These are phyloP conservation scores for Hermaeophaga mercurialis DNA, from an alignment of 2,888 invertebrate species.

Conservation along the genomic window DNA sequence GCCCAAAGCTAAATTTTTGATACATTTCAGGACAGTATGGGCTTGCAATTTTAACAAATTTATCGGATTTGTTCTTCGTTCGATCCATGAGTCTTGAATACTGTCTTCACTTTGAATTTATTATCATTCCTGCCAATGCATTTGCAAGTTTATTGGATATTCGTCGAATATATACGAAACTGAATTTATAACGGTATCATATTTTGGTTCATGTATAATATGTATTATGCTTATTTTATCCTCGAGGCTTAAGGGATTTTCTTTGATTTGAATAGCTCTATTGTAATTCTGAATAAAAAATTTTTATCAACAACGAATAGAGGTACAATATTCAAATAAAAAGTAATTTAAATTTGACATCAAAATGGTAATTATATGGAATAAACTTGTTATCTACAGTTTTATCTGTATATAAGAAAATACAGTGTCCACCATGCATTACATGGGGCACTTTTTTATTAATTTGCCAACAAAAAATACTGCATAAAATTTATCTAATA, in stretches of 20 bases:
- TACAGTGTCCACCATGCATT: no score
- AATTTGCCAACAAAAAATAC: no score
- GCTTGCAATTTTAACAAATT: background rate
- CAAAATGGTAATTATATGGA: no score
- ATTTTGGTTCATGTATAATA: slow-evolving; percentile 16
- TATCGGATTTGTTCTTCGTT: slow-evolving; percentile 15
- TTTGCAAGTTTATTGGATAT: slow-evolving; percentile 31
- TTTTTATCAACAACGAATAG: no score
- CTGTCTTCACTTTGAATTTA: slow-evolving; percentile 22
- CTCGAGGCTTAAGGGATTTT: background rate
- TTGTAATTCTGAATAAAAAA: background rate
- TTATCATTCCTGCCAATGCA: slow-evolving; percentile 21
- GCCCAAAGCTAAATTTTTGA: background rate
- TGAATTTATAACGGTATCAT: slow-evolving; percentile 24
- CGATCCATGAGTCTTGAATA: slow-evolving; percentile 13
- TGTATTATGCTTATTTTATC: slow-evolving; percentile 5
- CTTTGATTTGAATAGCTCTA: slow-evolving; percentile 1
- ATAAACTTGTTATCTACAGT: no score
- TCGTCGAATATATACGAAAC: slow-evolving; percentile 22
- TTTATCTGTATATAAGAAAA: no score
- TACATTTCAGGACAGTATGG: background rate
- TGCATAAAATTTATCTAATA: no score
- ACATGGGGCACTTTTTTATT: no score
- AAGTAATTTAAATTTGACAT: no score
- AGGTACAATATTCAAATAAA: no score